phyloP scores from a whole-genome alignment of 1,140 invertebrate species.

The Lithobius niger region DNA sequence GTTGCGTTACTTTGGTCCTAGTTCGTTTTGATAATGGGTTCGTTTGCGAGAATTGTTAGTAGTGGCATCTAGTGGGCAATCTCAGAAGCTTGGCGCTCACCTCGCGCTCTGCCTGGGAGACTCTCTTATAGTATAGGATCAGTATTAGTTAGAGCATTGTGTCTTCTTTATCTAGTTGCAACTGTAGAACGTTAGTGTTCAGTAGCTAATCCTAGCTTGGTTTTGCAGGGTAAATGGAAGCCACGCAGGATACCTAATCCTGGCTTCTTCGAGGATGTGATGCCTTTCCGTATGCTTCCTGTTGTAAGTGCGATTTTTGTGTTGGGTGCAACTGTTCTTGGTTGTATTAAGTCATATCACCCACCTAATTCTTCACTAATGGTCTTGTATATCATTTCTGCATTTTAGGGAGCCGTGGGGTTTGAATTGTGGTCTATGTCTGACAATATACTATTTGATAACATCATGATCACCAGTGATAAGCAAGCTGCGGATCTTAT shows the following conservation, averaged over 20 bases:
- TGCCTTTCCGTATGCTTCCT: slow-evolving; percentile 80
- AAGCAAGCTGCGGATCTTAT: slow-evolving; percentile 60
- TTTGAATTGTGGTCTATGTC: slow-evolving; percentile 99
- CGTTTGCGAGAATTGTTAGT: too few relatives aligned
- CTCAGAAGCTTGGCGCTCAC: too few relatives aligned
- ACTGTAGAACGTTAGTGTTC: too few relatives aligned
- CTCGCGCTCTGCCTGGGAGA: too few relatives aligned
- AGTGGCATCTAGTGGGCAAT: too few relatives aligned
- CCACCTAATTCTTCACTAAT: too few relatives aligned
- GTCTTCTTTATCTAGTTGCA: too few relatives aligned
- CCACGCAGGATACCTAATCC: slow-evolving; percentile 76
- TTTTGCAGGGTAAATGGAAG: slow-evolving; percentile 65
- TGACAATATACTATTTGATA: slow-evolving; percentile 85
- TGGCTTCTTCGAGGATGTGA: slow-evolving; percentile 79
- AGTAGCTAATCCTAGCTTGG: neutral
- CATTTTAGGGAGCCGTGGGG: slow-evolving; percentile 74
- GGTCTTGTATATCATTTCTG: too few relatives aligned
- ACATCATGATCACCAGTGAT: slow-evolving; percentile 83
- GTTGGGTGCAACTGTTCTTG: neutral
- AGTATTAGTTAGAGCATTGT: too few relatives aligned
- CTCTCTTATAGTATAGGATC: too few relatives aligned
- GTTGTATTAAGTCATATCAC: neutral
- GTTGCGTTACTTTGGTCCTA: too few relatives aligned
- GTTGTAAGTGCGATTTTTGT: slow-evolving; percentile 59
- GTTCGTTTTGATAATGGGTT: too few relatives aligned